Base-by-base conservation (phyloP, 2,797 vertebrate genomes). In the Pantherophis vulpinus region DNA sequence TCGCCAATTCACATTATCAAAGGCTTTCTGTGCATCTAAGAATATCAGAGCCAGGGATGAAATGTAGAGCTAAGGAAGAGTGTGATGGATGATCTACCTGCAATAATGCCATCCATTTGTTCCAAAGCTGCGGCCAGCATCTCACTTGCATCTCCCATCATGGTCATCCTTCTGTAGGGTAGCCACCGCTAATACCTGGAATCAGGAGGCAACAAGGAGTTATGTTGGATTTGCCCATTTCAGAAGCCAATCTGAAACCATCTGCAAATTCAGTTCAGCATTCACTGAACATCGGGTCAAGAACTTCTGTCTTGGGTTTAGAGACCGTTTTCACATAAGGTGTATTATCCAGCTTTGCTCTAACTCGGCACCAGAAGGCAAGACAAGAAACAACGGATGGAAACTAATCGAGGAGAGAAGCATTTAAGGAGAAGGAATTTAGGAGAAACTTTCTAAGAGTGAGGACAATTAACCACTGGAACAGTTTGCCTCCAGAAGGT, bases 61-160 rank as follows among this genome's bases (percentile, higher is more conserved):
- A n/a, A 90, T 12, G 51, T n/a, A n/a, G 54, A 90, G 51, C 70
- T 51, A 51, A 87, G 37, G 91, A 93, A 0, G 11, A 13, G 93
- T 5, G 55, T 47, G 37, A 66, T 51, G 59, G n/a, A n/a, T 32
- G 1, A 0, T 90, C 96, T 95, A 99, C 99, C 99, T 98, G 99
- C 99, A 96, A 99, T 99, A 94, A 99, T 99, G 29, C 99, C 99
- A 89, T 99, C 99, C 99, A 99, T 99, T 98, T 99, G 99, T 97
- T 99, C 99, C 98, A 99, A 94, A 79, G 99, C 99, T 0, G 99
- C 99, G 14, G 99, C 99, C 97, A 99, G 97, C 99, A 99, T 99
- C 90, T 99, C 99, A 93, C 99, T 99, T 96, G 99, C 99, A 63
- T 99, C 99, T 54, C 98, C 98, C 99, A 99, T 99, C 99, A 99